Conservation (phyloP, 2,888 invertebrate genomes). For the Furcula furcula region DNA sequence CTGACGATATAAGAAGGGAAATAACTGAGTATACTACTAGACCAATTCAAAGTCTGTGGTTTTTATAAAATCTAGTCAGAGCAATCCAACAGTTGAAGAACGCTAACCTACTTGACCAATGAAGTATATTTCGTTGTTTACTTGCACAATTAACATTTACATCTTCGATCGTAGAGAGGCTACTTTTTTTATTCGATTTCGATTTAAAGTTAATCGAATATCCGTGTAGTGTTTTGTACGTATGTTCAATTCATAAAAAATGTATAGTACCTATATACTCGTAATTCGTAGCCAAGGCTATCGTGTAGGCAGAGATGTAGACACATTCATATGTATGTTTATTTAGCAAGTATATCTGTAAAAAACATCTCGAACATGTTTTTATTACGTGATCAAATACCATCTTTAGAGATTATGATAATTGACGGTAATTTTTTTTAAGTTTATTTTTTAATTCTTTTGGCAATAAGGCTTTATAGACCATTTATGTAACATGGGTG, state of each 20-base stretch:
- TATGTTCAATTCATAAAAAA: neutral
- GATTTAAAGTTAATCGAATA: neutral
- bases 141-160: neutral
- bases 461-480: no score
- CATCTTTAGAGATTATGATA: no score
- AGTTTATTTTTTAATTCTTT: no score
- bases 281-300: neutral
- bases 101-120: constrained; percentile 3
- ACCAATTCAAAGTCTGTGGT: neutral
- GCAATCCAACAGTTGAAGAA: neutral
- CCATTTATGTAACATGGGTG: no score
- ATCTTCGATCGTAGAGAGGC: neutral
- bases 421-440: no score
- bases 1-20: no score
- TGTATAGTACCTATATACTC: neutral
- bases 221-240: neutral
- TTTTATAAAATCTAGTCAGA: neutral
- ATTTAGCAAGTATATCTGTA: neutral
- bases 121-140: constrained; percentile 1
- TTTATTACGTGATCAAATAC: neutral
- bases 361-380: neutral
- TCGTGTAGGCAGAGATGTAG: neutral
- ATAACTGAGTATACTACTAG: no score
- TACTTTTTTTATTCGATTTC: neutral
- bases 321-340: no score